Evolutionary conservation across 1,140 invertebrate genomes (phyloP).

Genomic region (Phocides pigmalion): DNA sequence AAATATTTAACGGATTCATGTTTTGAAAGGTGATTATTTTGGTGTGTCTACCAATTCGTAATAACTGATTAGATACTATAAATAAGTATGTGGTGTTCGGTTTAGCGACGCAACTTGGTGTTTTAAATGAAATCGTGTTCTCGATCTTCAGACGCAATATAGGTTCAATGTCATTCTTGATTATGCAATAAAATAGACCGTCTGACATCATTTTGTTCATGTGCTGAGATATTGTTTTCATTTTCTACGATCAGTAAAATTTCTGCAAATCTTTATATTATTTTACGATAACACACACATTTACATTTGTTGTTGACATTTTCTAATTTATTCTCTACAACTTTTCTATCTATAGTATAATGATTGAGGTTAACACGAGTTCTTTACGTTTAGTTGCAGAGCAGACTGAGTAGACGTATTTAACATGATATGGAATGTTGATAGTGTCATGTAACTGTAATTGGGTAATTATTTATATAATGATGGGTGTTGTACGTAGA

Average conservation of each 20-base stretch:
- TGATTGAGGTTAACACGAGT: neutral
- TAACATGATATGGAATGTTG: too few species aligned
- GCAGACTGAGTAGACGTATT: too few species aligned
- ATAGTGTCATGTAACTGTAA: too few species aligned
- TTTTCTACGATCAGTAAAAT: neutral
- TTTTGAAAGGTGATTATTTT: constrained; percentile 58
- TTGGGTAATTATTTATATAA: too few species aligned
- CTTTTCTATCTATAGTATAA: neutral
- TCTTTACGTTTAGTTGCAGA: too few species aligned
- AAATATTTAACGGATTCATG: constrained; percentile 77
- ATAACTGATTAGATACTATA: neutral
- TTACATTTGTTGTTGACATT: neutral
- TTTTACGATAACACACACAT: neutral
- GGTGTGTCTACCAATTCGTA: constrained; percentile 26
- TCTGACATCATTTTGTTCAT: constrained; percentile 22
- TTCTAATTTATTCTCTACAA: too few species aligned
- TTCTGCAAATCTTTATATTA: neutral
- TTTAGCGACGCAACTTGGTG: neutral
- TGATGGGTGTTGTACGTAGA: too few species aligned
- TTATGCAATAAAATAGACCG: constrained; percentile 49
- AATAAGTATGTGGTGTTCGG: neutral
- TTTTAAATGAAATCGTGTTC: neutral
- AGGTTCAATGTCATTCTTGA: constrained; percentile 55
- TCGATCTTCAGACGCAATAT: constrained; percentile 29
- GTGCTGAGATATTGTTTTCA: neutral